A percentile compares a stretch with the other conserved stretches of the same genome.
These are phyloP conservation scores for Odocoileus virginianus DNA, from an alignment of 2,113 vertebrate genomes.

Conservation along the genomic window DNA sequence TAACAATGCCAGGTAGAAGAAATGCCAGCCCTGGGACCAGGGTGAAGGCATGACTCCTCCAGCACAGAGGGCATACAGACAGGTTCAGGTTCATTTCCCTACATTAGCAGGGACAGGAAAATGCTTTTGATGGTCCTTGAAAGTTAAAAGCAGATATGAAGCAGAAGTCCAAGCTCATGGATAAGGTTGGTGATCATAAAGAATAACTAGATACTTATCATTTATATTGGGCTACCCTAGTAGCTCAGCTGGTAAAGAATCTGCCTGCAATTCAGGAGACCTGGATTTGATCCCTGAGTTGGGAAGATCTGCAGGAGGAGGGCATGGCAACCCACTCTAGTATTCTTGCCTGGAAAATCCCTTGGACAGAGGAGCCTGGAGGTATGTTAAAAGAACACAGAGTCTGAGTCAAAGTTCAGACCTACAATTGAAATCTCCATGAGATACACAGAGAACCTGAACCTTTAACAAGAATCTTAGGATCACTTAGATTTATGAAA, in stretches of 20 bases:
- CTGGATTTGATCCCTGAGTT: not conserved
- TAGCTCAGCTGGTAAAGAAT: not conserved
- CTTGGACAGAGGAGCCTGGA: not conserved
- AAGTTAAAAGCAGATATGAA: not conserved
- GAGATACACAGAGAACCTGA: not conserved
- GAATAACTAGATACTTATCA: not conserved
- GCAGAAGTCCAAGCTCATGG: not conserved
- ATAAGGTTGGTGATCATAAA: not conserved
- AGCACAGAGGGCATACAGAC: not conserved
- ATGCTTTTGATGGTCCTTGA: not conserved
- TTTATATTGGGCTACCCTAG: not conserved
- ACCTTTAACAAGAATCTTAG: not conserved
- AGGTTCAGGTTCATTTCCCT: not conserved
- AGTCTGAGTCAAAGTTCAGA: not conserved
- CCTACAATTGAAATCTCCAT: not conserved
- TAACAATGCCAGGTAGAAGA: not conserved
- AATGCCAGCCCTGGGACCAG: not conserved
- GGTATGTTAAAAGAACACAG: not conserved
- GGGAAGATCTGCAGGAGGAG: not conserved
- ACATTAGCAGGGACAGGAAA: not conserved
- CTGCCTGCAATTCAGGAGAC: not conserved
- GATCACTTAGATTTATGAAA: not conserved
- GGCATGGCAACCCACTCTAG: not conserved
- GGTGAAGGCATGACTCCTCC: not conserved
- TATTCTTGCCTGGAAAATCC: not conserved